A percentile compares a stretch with the other conserved stretches of the same genome.
Evolutionary conservation across 2,888 invertebrate genomes (phyloP).

Genomic region (Caenorhabditis plicata): DNA sequence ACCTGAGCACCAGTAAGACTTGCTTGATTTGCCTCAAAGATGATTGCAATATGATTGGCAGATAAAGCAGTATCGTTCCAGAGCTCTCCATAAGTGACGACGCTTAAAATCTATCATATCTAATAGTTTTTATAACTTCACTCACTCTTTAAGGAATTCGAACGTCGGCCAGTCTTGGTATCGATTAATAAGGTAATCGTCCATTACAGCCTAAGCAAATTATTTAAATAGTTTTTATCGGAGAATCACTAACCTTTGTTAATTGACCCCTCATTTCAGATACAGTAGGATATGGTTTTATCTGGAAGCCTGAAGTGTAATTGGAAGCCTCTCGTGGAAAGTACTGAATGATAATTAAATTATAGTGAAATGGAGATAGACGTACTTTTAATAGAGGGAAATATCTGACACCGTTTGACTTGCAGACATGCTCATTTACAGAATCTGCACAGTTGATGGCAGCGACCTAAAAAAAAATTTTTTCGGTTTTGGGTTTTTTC

Average conservation of each 20-base stretch:
- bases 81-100: constrained; percentile 59
- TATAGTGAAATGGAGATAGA: neutral
- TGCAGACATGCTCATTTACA: constrained; percentile 55
- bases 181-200: constrained; percentile 58
- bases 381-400: constrained; percentile 61
- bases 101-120: constrained; percentile 32
- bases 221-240: neutral
- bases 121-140: neutral
- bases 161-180: constrained; percentile 63
- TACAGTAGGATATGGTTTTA: constrained; percentile 54
- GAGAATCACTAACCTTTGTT: constrained; percentile 33
- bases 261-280: constrained; percentile 61
- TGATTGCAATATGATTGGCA: constrained; percentile 53
- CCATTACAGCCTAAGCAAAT: constrained; percentile 44
- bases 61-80: constrained; percentile 51
- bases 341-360: constrained; percentile 42
- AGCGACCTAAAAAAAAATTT: constrained; percentile 48
- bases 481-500: too few relatives aligned
- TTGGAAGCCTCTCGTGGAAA: constrained; percentile 58
- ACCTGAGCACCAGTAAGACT: constrained; percentile 60
- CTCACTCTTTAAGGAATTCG: constrained; percentile 60
- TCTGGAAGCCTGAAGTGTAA: constrained; percentile 42
- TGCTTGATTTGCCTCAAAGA: constrained; percentile 57
- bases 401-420: constrained; percentile 57
- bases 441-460: constrained; percentile 62